Evolutionary conservation across 2,888 invertebrate species (phyloP).

Genomic region (Adineta ricciae): DNA sequence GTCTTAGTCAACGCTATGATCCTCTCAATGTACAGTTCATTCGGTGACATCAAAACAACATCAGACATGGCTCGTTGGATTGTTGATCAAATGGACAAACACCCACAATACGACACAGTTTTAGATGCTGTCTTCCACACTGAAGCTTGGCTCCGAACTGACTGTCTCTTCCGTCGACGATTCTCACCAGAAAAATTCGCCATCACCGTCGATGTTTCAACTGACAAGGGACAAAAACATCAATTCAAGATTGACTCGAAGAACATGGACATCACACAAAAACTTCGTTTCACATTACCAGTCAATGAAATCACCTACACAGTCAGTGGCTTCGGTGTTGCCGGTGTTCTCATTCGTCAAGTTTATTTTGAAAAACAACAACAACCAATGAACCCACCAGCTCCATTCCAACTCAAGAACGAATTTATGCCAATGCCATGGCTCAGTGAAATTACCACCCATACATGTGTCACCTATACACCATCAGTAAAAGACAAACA

Average conservation of each 20-base stretch:
- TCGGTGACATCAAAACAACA: not conserved
- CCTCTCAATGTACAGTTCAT: not conserved
- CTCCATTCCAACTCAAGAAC: not conserved
- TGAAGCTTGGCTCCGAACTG: not conserved
- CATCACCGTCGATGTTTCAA: not conserved
- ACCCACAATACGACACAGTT: not conserved
- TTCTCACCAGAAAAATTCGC: not conserved
- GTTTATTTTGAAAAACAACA: not conserved
- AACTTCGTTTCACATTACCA: not conserved
- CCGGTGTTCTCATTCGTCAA: not conserved
- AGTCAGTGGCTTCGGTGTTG: not conserved
- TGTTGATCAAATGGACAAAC: not conserved
- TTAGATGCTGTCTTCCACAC: not conserved
- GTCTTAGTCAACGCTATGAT: not conserved
- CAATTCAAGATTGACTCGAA: not conserved
- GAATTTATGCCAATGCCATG: not conserved
- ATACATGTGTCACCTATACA: not conserved
- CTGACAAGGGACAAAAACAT: not conserved
- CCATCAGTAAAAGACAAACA: not conserved
- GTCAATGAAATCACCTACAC: not conserved
- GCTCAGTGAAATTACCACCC: not conserved
- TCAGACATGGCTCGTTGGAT: not conserved
- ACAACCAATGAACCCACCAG: not conserved
- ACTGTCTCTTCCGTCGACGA: not conserved
- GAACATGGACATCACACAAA: not conserved